Base-by-base conservation (phyloP, 2,797 vertebrate species). In the Cryptoblepharus egeriae region DNA sequence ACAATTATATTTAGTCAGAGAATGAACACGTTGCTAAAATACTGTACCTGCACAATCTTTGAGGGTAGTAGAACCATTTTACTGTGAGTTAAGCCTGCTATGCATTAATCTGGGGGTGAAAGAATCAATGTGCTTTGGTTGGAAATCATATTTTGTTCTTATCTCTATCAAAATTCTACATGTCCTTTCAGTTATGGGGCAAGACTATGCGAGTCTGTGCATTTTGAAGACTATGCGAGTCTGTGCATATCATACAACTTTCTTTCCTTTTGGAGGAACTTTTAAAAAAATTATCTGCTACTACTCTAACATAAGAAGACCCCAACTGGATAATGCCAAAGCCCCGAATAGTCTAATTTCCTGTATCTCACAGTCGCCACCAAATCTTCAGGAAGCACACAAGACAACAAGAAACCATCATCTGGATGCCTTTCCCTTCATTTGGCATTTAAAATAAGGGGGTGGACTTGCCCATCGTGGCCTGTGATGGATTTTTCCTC, bases 1-100 rank as follows among this genome's bases (percentile, higher is more conserved):
- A 96, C 94, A 93, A 96, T 82, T 76, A 61, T 92, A 35, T 63
- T 52, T 37, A 52, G 37, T 72, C n/a, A 30, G 63, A 45, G 18
- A 74, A 12, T 15, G 42, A 18, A 76, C 24, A 69, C 26, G n/a
- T 35, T 52, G 22, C n/a, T 81, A 49, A 4, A 4, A 28, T 20
- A n/a, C n/a, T n/a, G n/a, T n/a, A 61, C 18, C 30, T 82, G 65
- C 24, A 77, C 42, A 2, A 60, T 68, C 37, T 18, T 58, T 28
- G 42, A 8, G 5, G 64, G 49, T 67, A 35, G 11, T n/a, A 52
- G 55, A 61, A 52, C 61, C 63, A 3, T 42, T 12, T 10, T 82
- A 35, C 22, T 45, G 11, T 28, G 49, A 16, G 5, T 72, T 60
- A 32, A 52, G 10, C 12, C 10, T 2, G 18, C 30, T 55, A 32